Percentiles rank a stretch among this genome's conserved stretches.
These are phyloP conservation scores for Ascidia mentula DNA, from an alignment of 23 tunicate genomes.

Conservation along the genomic window DNA sequence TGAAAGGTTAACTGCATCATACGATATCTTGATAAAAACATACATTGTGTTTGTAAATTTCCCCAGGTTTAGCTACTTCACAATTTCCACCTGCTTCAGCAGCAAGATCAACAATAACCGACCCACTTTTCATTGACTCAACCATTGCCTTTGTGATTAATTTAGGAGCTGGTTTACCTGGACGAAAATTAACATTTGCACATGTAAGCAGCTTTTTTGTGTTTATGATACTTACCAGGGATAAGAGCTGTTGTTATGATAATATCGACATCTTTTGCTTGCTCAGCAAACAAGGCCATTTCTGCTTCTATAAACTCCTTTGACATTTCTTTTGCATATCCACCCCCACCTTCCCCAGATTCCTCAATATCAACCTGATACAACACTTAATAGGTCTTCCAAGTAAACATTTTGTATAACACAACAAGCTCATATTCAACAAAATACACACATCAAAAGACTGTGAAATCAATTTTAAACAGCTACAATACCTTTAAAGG, in stretches of 20 bases:
- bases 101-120: constrained; percentile 96
- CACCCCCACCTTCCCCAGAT: constrained; percentile 93
- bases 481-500: constrained; percentile 63
- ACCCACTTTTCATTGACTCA: constrained; percentile 93
- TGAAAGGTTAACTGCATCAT: neutral
- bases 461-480: neutral
- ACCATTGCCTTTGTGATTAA: constrained; percentile 91
- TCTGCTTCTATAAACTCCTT: constrained; percentile 93
- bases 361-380: constrained; percentile 83
- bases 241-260: constrained; percentile 96
- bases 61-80: constrained; percentile 71
- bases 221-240: constrained; percentile 59
- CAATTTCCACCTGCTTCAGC: constrained; percentile 98
- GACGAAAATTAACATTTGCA: neutral
- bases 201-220: no score
- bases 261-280: constrained; percentile 88
- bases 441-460: neutral
- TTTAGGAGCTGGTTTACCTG: constrained; percentile 94
- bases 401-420: neutral
- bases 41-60: constrained; percentile 64
- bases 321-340: constrained; percentile 97
- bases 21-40: neutral
- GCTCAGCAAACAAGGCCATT: constrained; percentile 85
- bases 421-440: neutral
- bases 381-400: neutral